phyloP scores from a whole-genome alignment of 2,113 vertebrate species.

The Tyto alba region DNA sequence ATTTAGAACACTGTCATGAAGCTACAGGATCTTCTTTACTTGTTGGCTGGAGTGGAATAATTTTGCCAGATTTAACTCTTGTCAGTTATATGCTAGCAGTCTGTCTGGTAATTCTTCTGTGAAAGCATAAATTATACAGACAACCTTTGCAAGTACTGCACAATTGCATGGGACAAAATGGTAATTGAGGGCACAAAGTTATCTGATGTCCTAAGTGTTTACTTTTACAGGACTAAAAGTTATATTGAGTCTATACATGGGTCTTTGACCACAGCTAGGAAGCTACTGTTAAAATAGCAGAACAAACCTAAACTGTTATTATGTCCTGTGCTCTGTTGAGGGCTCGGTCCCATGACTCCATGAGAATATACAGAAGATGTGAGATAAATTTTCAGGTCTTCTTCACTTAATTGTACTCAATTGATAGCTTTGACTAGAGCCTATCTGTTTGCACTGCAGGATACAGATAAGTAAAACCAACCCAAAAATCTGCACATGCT shows the following conservation, averaged over 20 bases:
- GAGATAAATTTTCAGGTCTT: neutral
- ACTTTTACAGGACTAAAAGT: neutral
- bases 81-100: neutral
- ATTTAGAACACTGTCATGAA: constrained; percentile 17
- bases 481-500: neutral
- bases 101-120: neutral
- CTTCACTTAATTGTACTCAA: neutral
- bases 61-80: neutral
- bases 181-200: neutral
- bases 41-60: constrained; percentile 22
- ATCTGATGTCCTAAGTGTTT: neutral
- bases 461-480: neutral
- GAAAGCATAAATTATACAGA: neutral
- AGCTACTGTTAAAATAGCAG: neutral
- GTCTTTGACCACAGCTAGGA: neutral
- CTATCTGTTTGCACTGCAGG: neutral
- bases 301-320: neutral
- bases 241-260: neutral
- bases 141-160: neutral
- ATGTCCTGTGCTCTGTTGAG: neutral
- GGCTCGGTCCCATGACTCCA: neutral
- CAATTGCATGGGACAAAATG: neutral
- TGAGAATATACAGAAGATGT: neutral
- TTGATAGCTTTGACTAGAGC: neutral
- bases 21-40: neutral